These are phyloP conservation scores for Platypus cylindrus DNA, from an alignment of 2,888 invertebrate species.

Conservation along the genomic window DNA sequence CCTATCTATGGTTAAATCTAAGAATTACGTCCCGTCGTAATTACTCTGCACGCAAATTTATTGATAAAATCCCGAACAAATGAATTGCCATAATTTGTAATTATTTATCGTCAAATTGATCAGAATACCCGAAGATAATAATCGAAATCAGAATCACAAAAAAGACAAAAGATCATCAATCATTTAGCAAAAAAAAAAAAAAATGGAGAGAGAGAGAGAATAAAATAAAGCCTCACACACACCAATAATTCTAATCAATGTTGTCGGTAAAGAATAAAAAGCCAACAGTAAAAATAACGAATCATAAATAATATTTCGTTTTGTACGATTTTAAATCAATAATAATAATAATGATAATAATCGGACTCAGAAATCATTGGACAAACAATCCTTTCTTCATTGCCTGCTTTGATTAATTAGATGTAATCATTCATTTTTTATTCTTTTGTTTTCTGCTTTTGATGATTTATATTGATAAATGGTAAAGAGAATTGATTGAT, in stretches of 20 bases:
- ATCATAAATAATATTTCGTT: constrained; percentile 31
- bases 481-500: no score
- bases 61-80: constrained; percentile 12
- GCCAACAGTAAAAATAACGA: constrained; percentile 26
- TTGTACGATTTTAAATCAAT: constrained; percentile 31
- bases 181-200: no score
- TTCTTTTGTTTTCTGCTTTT: no score
- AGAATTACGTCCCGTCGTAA: constrained; percentile 1
- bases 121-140: no score
- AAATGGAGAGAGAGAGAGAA: no score
- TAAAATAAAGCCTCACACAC: no score
- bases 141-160: no score
- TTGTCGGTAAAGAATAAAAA: constrained; percentile 24
- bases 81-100: constrained; percentile 17
- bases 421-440: constrained; percentile 22
- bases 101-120: constrained; percentile 16
- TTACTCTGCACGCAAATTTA: constrained; percentile 6
- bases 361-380: constrained; percentile 26
- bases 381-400: constrained; percentile 26
- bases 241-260: constrained; percentile 27
- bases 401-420: constrained; percentile 29
- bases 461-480: no score
- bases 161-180: constrained; percentile 27
- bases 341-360: no score
- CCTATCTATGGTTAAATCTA: no score